Conservation (phyloP, 2,113 vertebrate species). For the Rhegmatorhina hoffmannsi region DNA sequence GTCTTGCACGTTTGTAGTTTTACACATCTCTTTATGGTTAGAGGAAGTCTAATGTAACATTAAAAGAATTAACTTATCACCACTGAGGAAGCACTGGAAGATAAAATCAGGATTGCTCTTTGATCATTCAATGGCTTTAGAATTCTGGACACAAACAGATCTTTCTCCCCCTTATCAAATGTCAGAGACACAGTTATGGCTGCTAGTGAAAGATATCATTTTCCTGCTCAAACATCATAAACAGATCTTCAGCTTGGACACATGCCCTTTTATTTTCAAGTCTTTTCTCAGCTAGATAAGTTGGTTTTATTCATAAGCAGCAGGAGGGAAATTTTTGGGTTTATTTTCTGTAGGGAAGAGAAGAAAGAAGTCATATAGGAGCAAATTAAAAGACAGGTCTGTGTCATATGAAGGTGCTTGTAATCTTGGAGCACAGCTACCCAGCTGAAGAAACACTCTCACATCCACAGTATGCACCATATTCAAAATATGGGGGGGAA, state of each 20-base stretch:
- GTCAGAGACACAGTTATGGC: neutral
- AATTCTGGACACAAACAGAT: slow-evolving; percentile 41
- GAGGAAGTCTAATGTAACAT: neutral
- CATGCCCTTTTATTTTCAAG: neutral
- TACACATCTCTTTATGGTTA: slow-evolving; percentile 35
- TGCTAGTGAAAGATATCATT: neutral
- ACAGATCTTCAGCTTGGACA: neutral
- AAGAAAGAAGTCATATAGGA: neutral
- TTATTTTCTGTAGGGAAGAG: neutral
- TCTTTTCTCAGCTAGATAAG: neutral
- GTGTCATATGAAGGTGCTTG: neutral
- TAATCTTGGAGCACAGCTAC: neutral
- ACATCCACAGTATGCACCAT: neutral
- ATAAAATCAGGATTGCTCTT: slow-evolving; percentile 59
- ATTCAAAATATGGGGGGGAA: neutral
- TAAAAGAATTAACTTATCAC: slow-evolving; percentile 60
- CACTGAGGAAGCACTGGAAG: slow-evolving; percentile 37
- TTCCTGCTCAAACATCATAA: neutral
- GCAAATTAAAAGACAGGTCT: neutral
- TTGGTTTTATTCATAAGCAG: neutral
- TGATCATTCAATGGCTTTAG: slow-evolving; percentile 49
- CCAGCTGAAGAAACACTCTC: neutral
- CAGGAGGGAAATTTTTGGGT: neutral
- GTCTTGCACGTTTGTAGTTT: neutral
- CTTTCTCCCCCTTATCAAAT: slow-evolving; percentile 26